phyloP scores from a whole-genome alignment of 1,140 invertebrate species.

The Neodiprion fabricii region DNA sequence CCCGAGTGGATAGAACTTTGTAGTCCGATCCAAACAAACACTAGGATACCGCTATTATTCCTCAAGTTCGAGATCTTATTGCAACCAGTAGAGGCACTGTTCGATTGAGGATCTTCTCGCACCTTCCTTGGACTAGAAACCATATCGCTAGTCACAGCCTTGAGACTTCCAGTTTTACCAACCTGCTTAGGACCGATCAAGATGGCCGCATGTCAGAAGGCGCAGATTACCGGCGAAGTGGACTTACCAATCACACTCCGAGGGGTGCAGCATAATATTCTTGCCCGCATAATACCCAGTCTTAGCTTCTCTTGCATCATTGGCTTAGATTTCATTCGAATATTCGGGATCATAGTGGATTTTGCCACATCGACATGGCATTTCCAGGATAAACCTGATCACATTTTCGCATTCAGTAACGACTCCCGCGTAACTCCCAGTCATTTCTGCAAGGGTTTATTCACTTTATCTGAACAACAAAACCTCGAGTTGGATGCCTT shows the following conservation, averaged over 20 bases:
- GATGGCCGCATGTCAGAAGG: constrained; percentile 12
- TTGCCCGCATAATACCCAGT: constrained; percentile 6
- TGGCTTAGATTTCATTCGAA: constrained; percentile 9
- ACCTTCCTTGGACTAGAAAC: constrained; percentile 2
- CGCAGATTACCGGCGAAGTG: neutral
- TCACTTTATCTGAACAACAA: neutral
- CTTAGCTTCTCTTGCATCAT: constrained; percentile 18
- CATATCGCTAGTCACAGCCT: neutral
- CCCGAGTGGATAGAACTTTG: neutral
- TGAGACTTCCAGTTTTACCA: neutral
- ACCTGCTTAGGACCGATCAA: neutral
- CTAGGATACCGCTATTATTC: constrained; percentile 11
- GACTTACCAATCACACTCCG: neutral
- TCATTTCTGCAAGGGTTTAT: neutral
- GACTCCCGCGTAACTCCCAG: no score
- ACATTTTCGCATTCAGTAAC: neutral
- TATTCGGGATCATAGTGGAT: neutral
- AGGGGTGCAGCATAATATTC: neutral
- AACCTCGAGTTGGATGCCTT: neutral
- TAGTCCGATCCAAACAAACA: neutral
- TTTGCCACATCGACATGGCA: neutral
- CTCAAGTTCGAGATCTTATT: neutral
- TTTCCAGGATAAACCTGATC: neutral
- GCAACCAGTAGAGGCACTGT: neutral
- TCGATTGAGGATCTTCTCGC: constrained; percentile 15